A percentile compares a stretch with the other conserved stretches of the same genome.
phyloP scores from a whole-genome alignment of 2,888 invertebrate species.

The Synergus gifuensis region DNA sequence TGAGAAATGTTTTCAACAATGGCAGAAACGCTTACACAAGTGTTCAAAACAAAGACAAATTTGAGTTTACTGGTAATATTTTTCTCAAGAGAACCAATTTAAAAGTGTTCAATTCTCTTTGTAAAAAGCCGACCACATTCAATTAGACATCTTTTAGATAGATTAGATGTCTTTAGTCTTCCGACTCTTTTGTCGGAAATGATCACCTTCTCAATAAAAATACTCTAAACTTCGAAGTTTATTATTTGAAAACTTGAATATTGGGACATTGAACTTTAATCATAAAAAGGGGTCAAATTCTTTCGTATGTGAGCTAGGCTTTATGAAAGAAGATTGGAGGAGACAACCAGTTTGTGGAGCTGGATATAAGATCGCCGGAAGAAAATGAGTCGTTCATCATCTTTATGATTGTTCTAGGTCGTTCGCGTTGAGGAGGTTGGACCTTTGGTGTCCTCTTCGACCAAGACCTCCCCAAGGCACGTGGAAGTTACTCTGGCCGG shows the following conservation, averaged over 20 bases:
- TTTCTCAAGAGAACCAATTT: neutral
- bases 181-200: neutral
- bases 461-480: conserved; percentile 31
- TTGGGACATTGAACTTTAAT: conserved; percentile 14
- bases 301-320: neutral
- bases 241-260: neutral
- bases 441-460: neutral
- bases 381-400: conserved; percentile 31
- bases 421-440: conserved; percentile 8
- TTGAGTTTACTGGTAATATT: neutral
- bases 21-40: neutral
- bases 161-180: too few species aligned
- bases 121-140: too few species aligned
- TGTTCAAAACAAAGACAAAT: neutral
- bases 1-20: neutral
- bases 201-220: neutral
- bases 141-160: neutral
- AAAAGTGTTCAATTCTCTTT: neutral
- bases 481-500: conserved; percentile 53
- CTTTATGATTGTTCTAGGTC: conserved; percentile 18
- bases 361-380: neutral
- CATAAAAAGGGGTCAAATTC: conserved; percentile 16
- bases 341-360: conserved; percentile 11
- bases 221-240: neutral
- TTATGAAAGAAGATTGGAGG: conserved; percentile 16